Conservation (phyloP, 2,113 vertebrate genomes). For the Puntigrus tetrazona region DNA sequence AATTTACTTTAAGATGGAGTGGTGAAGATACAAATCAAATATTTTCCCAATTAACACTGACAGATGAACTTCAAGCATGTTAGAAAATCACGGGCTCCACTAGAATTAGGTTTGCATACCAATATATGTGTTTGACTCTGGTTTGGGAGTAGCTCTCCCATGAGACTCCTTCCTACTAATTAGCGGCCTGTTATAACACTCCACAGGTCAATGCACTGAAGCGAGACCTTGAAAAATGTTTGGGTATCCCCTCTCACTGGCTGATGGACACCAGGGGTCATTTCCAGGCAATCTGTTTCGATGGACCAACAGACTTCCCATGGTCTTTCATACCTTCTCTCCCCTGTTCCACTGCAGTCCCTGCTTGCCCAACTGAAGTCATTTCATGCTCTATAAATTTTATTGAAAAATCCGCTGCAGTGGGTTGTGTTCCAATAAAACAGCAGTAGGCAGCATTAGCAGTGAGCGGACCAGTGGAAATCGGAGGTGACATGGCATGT, state of each 20-base stretch:
- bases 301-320: conserved; percentile 32
- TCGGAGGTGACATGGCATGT: conserved; percentile 71
- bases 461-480: too few species aligned
- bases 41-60: not conserved
- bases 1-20: not conserved
- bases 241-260: conserved; percentile 34
- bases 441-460: too few species aligned
- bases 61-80: not conserved
- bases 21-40: not conserved
- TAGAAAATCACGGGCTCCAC: not conserved
- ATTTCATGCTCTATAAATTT: conserved; percentile 79
- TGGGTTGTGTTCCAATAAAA: conserved; percentile 55
- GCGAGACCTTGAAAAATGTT: conserved; percentile 22
- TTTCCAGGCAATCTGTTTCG: conserved; percentile 35
- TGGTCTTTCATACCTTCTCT: conserved; percentile 47
- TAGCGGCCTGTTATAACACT: conserved; percentile 55
- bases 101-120: not conserved
- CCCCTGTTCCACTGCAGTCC: conserved; percentile 45
- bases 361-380: conserved; percentile 59
- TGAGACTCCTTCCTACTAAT: conserved; percentile 54
- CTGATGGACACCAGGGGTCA: conserved; percentile 37
- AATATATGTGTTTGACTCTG: conserved; percentile 46
- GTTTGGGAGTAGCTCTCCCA: conserved; percentile 37
- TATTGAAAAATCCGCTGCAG: conserved; percentile 67
- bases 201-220: conserved; percentile 30